A percentile compares a stretch with the other conserved stretches of the same genome.
Evolutionary conservation across 2,888 invertebrate genomes (phyloP).

Genomic region (Drosophila kambysellisi): DNA sequence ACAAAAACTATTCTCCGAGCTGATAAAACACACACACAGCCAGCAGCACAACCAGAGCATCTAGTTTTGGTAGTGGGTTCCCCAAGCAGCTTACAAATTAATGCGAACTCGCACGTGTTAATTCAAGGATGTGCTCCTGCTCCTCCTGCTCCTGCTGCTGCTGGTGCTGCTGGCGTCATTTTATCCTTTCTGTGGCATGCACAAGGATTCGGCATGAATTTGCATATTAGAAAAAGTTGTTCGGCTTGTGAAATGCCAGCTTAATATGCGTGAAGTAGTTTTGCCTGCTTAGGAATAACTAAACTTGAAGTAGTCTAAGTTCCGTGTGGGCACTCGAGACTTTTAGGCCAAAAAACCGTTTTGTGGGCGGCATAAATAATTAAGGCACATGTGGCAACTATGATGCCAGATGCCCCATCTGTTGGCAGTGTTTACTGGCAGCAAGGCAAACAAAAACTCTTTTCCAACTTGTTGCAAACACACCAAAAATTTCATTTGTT

Average conservation of each 20-base stretch:
- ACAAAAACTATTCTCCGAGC: conserved; percentile 64
- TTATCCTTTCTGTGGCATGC: conserved; percentile 53
- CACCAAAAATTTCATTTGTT: neutral
- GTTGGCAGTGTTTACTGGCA: conserved; percentile 4
- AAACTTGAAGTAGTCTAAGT: conserved; percentile 68
- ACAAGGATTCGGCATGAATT: conserved; percentile 70
- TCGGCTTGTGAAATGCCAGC: conserved; percentile 77
- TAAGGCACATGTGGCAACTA: conserved; percentile 44
- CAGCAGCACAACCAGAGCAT: conserved; percentile 4
- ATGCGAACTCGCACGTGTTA: conserved; percentile 79
- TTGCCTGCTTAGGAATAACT: conserved; percentile 69
- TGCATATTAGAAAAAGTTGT: conserved; percentile 80
- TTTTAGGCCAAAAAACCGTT: neutral
- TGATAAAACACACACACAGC: conserved; percentile 24
- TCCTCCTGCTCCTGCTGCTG: conserved; percentile 20
- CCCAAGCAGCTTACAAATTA: conserved; percentile 71
- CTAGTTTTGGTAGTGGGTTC: conserved; percentile 27
- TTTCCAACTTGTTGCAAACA: conserved; percentile 4
- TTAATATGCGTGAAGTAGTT: conserved; percentile 82
- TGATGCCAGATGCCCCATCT: conserved; percentile 9
- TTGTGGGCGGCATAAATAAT: conserved; percentile 74
- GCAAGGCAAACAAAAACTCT: neutral
- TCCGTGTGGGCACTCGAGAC: conserved; percentile 31
- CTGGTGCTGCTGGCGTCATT: conserved; percentile 42
- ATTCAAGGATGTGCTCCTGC: conserved; percentile 73